A percentile compares a stretch with the other conserved stretches of the same genome.
phyloP scores from a whole-genome alignment of 2,888 invertebrate species.

The Gymnosoma rotundatum region DNA sequence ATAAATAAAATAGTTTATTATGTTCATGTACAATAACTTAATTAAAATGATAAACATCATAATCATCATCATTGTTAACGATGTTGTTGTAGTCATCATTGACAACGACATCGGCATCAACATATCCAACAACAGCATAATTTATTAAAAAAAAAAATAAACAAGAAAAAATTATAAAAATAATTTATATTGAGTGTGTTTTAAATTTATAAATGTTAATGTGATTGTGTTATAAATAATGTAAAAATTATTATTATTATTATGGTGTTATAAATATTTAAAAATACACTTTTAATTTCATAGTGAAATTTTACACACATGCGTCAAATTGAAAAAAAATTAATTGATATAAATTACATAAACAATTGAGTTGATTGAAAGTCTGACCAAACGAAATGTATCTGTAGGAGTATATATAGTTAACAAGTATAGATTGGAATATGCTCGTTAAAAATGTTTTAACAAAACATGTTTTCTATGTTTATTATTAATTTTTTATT shows the following conservation, averaged over 20 bases:
- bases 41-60: constrained; percentile 69
- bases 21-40: constrained; percentile 68
- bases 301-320: constrained; percentile 12
- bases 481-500: constrained; percentile 46
- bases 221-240: not conserved
- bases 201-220: constrained; percentile 14
- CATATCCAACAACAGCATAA: constrained; percentile 40
- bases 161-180: constrained; percentile 13
- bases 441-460: constrained; percentile 3
- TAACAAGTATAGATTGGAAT: not conserved
- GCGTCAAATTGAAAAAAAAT: not conserved
- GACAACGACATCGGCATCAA: constrained; percentile 42
- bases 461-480: constrained; percentile 20
- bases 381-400: not conserved
- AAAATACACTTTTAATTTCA: not conserved
- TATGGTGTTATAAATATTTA: constrained; percentile 44
- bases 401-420: not conserved
- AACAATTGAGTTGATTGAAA: constrained; percentile 53
- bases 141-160: constrained; percentile 35
- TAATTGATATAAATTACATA: constrained; percentile 40
- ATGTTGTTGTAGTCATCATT: constrained; percentile 23
- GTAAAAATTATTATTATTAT: not conserved
- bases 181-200: constrained; percentile 45
- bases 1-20: constrained; percentile 68
- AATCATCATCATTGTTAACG: constrained; percentile 33